Evolutionary conservation across 2,888 invertebrate species (phyloP), one percentile per base, ranked within the genome.

Genomic region (Celastrina argiolus): DNA sequence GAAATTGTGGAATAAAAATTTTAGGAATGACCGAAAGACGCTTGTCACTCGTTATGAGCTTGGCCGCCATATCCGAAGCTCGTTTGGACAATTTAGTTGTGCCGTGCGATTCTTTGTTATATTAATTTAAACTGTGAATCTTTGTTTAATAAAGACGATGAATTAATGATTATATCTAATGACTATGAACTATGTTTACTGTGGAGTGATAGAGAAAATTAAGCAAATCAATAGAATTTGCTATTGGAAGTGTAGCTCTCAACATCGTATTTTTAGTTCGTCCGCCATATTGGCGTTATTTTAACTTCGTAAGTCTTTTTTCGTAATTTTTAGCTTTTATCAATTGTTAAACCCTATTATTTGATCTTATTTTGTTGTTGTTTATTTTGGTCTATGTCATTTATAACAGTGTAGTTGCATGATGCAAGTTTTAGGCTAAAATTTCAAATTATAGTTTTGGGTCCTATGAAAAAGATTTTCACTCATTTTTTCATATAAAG

Each of bases 261-360:
- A 81, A 83, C 90, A 87, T 87, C 90, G 89, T 91, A 91, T 91
- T 91, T 91, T 92, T 92, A 92, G 92, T 93, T 88, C 92, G 91
- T 92, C 93, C 93, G 94, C 94, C 94, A 94, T 94, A 93, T 93
- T 93, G 93, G 93, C 92, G 92, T 92, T 92, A 91, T 90, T 92
- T 91, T 88, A 82, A 88, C 85, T 88, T 89, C 89, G 91, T 90
- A 90, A 90, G 91, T 90, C 86, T 83, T 89, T n/a, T 89, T 89
- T 83, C 80, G 81, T 85, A 85, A 85, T 86, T 85, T 82, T 74
- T 85, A 82, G 85, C 84, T 88, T 87, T 68, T 82, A 79, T 75
- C 79, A 79, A 80, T 79, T 78, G 78, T 80, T 73, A 77, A 81
- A 81, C 80, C 76, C 76, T 81, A 81, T 82, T 84, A 81, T 83